phyloP scores from a whole-genome alignment of 2,888 invertebrate genomes.

The Cryptocheilus praepositus region DNA sequence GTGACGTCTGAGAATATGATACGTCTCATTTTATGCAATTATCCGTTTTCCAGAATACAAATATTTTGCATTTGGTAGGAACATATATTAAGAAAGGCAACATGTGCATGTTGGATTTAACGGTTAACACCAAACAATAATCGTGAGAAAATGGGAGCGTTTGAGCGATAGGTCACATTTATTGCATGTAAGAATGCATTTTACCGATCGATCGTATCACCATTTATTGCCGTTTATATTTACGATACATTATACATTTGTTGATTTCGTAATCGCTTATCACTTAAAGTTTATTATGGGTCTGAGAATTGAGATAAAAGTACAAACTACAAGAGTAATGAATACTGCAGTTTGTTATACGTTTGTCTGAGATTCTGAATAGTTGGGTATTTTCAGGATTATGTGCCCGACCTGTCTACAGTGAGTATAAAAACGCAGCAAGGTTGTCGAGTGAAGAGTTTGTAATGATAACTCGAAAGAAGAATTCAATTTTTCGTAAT shows the following conservation, averaged over 20 bases:
- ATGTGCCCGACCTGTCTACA: slow-evolving; percentile 76
- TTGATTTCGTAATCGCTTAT: too few relatives aligned
- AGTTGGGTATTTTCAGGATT: slow-evolving; percentile 76
- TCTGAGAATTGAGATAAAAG: too few relatives aligned
- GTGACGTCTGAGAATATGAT: too few relatives aligned
- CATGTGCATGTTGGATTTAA: neutral
- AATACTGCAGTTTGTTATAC: slow-evolving; percentile 13
- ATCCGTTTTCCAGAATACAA: neutral
- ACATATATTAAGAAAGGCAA: too few relatives aligned
- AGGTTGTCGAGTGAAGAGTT: slow-evolving; percentile 73
- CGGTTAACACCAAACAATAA: neutral
- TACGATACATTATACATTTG: too few relatives aligned
- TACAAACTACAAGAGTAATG: too few relatives aligned
- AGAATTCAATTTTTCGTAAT: slow-evolving; percentile 53
- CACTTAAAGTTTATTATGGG: too few relatives aligned
- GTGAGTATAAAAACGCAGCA: slow-evolving; percentile 73
- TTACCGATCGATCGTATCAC: too few relatives aligned
- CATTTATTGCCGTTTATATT: too few relatives aligned
- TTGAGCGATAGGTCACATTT: neutral
- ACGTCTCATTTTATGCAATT: too few relatives aligned
- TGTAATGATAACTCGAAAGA: slow-evolving; percentile 68
- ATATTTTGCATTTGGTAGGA: too few relatives aligned
- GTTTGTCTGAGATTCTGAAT: slow-evolving; percentile 63
- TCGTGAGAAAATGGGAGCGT: neutral
- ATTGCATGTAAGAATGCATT: too few relatives aligned